phyloP scores from a whole-genome alignment of 2,797 vertebrate genomes.

The Sebastes iracundus region DNA sequence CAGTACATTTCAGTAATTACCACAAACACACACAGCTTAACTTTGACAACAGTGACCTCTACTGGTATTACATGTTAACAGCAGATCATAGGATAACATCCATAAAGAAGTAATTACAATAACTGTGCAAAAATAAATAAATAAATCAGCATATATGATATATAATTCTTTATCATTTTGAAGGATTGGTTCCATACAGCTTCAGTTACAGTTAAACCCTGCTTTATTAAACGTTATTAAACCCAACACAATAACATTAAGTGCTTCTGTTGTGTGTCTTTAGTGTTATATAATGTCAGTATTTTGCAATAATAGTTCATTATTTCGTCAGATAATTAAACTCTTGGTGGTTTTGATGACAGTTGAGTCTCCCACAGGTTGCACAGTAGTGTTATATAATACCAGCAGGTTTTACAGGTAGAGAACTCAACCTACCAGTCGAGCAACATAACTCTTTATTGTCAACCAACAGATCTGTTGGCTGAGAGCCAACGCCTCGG shows the following conservation, averaged over 20 bases:
- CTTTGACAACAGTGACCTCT: conserved; percentile 4
- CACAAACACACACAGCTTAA: background rate
- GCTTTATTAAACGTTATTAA: too few relatives aligned
- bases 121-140: background rate
- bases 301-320: background rate
- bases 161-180: background rate
- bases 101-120: background rate
- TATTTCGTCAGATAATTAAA: background rate
- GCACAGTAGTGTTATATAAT: background rate
- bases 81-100: background rate
- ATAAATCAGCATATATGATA: background rate
- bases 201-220: too few relatives aligned
- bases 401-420: background rate
- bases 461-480: too few relatives aligned
- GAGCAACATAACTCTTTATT: background rate
- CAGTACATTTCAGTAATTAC: background rate
- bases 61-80: background rate
- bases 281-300: background rate
- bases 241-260: background rate
- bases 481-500: background rate
- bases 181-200: background rate
- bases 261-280: background rate
- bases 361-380: background rate
- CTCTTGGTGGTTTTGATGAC: background rate
- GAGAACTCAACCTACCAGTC: background rate